phyloP scores from a whole-genome alignment of 1,140 invertebrate species.

The Leucophenga varia region DNA sequence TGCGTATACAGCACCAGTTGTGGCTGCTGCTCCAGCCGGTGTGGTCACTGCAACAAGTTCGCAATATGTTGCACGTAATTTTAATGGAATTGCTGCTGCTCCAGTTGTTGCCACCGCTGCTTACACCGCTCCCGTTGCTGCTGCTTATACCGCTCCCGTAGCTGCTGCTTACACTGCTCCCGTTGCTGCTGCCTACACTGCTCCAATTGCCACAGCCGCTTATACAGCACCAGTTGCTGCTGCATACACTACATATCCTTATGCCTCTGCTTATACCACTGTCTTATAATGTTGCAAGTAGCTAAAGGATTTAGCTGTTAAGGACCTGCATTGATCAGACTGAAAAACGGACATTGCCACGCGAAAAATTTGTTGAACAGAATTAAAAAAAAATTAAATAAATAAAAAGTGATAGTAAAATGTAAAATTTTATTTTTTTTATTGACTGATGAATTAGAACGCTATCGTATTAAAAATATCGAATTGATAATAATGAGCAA shows the following conservation, averaged over 20 bases:
- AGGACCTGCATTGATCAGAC: not conserved
- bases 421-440: too few species aligned
- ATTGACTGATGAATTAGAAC: too few species aligned
- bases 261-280: constrained; percentile 30
- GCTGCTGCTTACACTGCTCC: constrained; percentile 34
- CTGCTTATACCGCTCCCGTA: constrained; percentile 36
- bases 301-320: too few species aligned
- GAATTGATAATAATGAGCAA: too few species aligned
- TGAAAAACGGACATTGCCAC: constrained; percentile 8
- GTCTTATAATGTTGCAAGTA: not conserved
- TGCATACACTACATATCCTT: constrained; percentile 28
- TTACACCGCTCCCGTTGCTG: constrained; percentile 24
- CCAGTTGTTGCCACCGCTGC: constrained; percentile 34
- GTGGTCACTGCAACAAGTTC: constrained; percentile 58
- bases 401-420: too few species aligned
- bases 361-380: too few species aligned
- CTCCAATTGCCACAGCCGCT: constrained; percentile 34
- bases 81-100: constrained; percentile 48
- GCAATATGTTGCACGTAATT: constrained; percentile 57
- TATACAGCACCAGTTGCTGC: constrained; percentile 24
- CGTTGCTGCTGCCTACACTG: constrained; percentile 35
- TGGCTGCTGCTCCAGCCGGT: constrained; percentile 35
- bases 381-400: too few species aligned
- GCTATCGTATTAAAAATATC: too few species aligned
- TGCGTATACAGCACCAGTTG: constrained; percentile 27